phyloP scores from a whole-genome alignment of 2,113 vertebrate species.

The Cettia cetti region DNA sequence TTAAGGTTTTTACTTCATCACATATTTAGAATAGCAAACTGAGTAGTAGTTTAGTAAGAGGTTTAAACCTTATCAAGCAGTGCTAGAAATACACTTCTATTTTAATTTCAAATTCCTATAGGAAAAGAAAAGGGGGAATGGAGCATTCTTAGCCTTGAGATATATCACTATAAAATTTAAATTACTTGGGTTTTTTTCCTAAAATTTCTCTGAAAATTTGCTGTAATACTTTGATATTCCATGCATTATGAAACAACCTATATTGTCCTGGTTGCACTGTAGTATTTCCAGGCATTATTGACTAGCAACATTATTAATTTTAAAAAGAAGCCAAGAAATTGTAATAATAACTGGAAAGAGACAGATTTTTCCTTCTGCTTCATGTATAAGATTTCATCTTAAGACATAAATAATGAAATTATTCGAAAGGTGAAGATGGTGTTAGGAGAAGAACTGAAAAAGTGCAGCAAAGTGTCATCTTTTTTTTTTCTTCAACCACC shows the following conservation, averaged over 20 bases:
- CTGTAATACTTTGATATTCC: not conserved
- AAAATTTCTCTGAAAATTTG: not conserved
- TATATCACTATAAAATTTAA: not conserved
- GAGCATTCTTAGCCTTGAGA: not conserved
- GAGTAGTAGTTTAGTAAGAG: not conserved
- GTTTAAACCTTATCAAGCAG: not conserved
- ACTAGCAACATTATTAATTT: not conserved
- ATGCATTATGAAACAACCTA: not conserved
- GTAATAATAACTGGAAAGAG: not conserved
- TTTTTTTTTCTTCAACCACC: not conserved
- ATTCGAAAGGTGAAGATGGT: not conserved
- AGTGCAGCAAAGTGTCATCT: not conserved
- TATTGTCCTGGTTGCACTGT: not conserved
- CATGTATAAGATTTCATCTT: not conserved
- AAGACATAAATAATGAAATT: not conserved
- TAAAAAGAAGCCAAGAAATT: not conserved
- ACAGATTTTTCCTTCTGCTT: not conserved
- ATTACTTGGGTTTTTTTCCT: not conserved
- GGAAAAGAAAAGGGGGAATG: not conserved
- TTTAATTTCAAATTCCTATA: not conserved
- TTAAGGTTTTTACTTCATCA: not conserved
- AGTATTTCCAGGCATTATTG: not conserved
- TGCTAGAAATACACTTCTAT: not conserved
- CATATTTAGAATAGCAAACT: not conserved
- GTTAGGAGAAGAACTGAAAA: not conserved